Conservation (phyloP, 1,140 invertebrate species). For the Zaprionus ghesquierei region DNA sequence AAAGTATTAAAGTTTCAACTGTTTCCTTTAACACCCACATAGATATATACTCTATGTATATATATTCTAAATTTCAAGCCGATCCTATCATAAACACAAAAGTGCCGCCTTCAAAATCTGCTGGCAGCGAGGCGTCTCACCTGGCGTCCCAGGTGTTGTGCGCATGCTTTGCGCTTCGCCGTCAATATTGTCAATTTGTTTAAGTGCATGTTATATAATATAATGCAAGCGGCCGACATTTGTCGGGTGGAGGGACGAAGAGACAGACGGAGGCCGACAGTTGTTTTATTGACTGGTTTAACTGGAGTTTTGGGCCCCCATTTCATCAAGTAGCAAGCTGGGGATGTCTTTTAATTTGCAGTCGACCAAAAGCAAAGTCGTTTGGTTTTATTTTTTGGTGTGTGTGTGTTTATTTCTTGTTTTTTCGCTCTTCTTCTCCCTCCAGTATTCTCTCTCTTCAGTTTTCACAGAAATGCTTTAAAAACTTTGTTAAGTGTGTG, state of each 20-base stretch:
- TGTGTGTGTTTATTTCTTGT: neutral
- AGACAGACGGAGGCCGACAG: constrained; percentile 6
- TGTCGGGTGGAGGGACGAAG: constrained; percentile 9
- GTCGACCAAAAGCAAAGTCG: constrained; percentile 10
- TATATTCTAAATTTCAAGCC: too few relatives aligned
- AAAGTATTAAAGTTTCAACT: too few relatives aligned
- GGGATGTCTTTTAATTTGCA: constrained; percentile 30
- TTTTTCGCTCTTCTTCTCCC: constrained; percentile 25
- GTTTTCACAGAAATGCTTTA: constrained; percentile 7
- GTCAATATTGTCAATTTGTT: constrained; percentile 73
- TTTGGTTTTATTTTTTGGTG: neutral
- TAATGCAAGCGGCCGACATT: constrained; percentile 54
- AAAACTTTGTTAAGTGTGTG: constrained; percentile 13
- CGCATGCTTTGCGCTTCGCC: constrained; percentile 19
- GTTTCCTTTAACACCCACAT: too few relatives aligned
- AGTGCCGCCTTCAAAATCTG: constrained; percentile 9
- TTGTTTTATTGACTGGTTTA: constrained; percentile 28
- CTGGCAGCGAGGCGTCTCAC: neutral
- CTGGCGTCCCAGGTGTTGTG: constrained; percentile 4
- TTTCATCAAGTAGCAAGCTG: constrained; percentile 18
- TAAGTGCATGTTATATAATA: constrained; percentile 71
- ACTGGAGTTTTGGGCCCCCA: constrained; percentile 1
- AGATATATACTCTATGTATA: too few relatives aligned
- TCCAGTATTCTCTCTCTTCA: constrained; percentile 7
- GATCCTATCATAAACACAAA: neutral